These are phyloP conservation scores for Glaucopsyche alexis DNA, from an alignment of 2,888 invertebrate genomes.

Conservation along the genomic window DNA sequence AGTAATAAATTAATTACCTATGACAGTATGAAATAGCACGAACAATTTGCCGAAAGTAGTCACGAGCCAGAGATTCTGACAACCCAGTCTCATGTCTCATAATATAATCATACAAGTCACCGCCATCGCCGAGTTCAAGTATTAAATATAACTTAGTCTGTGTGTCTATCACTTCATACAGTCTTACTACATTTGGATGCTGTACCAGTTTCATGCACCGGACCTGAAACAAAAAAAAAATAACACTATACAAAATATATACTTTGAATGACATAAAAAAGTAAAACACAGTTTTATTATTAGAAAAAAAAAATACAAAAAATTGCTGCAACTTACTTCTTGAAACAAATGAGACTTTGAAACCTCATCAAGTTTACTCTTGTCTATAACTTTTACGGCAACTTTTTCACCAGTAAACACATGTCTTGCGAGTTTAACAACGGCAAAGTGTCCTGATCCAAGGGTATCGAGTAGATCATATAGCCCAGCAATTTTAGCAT, in stretches of 20 bases:
- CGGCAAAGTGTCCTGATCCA: conserved; percentile 99
- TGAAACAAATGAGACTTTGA: conserved; percentile 98
- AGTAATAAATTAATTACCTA: conserved; percentile 79
- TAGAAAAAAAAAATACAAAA: conserved; percentile 12
- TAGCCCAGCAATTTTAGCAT: conserved; percentile 95
- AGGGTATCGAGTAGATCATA: conserved; percentile 99
- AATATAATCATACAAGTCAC: conserved; percentile 99
- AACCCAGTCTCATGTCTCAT: conserved; percentile 96
- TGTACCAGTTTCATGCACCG: conserved; percentile 99
- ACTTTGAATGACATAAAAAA: no score
- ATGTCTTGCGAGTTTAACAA: conserved; percentile 98
- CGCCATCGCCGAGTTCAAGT: conserved; percentile 98
- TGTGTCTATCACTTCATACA: conserved; percentile 99
- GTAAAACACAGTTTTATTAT: no score
- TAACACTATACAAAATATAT: no score
- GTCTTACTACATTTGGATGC: conserved; percentile 98
- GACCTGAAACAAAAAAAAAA: conserved; percentile 75
- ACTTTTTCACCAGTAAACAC: conserved; percentile 99
- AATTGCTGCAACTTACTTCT: conserved; percentile 81
- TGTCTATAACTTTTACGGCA: conserved; percentile 98
- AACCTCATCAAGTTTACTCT: conserved; percentile 97
- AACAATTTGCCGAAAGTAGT: conserved; percentile 98
- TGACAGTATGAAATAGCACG: conserved; percentile 99
- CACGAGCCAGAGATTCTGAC: conserved; percentile 89
- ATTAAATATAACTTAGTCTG: conserved; percentile 98